These are phyloP conservation scores for Cacoxenus indagator DNA, from an alignment of 2,888 invertebrate species.

Conservation along the genomic window DNA sequence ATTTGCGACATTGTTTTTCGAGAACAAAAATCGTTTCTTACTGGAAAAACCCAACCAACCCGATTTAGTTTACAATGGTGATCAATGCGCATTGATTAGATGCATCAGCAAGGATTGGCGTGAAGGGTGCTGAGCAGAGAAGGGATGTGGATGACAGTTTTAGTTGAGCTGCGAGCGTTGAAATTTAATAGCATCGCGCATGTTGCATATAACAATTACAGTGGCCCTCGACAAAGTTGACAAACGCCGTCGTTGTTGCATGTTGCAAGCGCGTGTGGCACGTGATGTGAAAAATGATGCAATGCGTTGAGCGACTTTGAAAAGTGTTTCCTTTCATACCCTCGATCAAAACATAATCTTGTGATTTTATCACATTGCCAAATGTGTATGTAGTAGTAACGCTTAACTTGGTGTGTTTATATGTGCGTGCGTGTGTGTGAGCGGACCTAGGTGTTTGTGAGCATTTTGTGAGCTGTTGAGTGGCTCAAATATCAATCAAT, in stretches of 20 bases:
- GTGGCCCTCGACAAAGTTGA: background rate
- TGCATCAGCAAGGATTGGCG: background rate
- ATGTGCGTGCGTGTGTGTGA: background rate
- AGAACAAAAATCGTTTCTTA: background rate
- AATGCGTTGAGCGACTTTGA: conserved; percentile 14
- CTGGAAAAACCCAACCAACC: conserved; percentile 3
- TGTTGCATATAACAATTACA: conserved; percentile 47
- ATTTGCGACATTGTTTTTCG: background rate
- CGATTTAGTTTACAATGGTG: conserved; percentile 1
- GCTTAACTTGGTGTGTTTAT: too few relatives aligned
- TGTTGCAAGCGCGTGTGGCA: conserved; percentile 54
- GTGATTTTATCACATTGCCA: conserved; percentile 63
- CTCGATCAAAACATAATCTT: conserved; percentile 60
- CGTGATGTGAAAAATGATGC: conserved; percentile 62
- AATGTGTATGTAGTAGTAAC: conserved; percentile 28
- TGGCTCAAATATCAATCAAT: conserved; percentile 18
- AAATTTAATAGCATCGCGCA: conserved; percentile 60
- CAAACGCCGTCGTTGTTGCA: background rate
- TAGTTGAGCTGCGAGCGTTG: conserved; percentile 31
- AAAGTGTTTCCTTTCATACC: background rate
- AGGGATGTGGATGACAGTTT: background rate
- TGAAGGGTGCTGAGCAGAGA: background rate
- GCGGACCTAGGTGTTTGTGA: background rate
- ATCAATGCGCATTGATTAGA: conserved; percentile 17
- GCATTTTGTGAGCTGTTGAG: background rate